Base-by-base conservation (phyloP, 2,888 invertebrate species). In the Drosophila ustulata region DNA sequence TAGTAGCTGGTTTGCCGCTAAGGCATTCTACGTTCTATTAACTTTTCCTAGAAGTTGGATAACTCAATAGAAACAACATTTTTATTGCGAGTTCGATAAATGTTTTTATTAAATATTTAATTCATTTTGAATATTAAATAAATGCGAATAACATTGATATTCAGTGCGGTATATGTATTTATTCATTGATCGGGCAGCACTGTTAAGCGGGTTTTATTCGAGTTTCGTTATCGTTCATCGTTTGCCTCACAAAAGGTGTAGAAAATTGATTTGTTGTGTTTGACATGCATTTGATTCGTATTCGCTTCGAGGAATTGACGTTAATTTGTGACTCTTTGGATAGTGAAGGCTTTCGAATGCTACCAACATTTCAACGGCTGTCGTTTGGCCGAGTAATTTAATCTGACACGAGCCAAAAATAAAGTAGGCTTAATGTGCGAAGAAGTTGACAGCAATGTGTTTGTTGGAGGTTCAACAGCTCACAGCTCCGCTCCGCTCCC, bases 381-480 rank as follows among this genome's bases (percentile, higher is more conserved):
- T 75, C 85, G 69, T 57, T 63, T 66, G 71, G 67, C 62, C 76
- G 74, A 74, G 88, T 88, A 82, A 85, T 85, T 85, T 88, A 88
- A 89, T 85, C 88, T 85, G 88, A 85, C 89, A 82, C 71, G 64
- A 80, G 63, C 68, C 73, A 52, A 66, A 71, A 74, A 86, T 70
- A 83, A 86, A 86, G 77, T 74, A 71, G 78, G 78, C 77, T 79
- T 88, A 82, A 85, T 85, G 84, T 88, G 88, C 56, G 71, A 79
- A 71, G 66, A 82, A 84, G 88, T 85, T 87, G 84, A 87, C 84
- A 82, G 88, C 71, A 73, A 65, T 39, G 69, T 78, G 80, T 34
- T 66, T 78, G 80, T 71, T 30, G 32, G 45, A 63, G 63, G 43
- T n/a, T 43, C 23, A 58, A 37, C n/a, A 43, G 18, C 18, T 18